These are phyloP conservation scores for Phrynocephalus guinanensis DNA, from an alignment of 2,797 vertebrate species.

Conservation along the genomic window DNA sequence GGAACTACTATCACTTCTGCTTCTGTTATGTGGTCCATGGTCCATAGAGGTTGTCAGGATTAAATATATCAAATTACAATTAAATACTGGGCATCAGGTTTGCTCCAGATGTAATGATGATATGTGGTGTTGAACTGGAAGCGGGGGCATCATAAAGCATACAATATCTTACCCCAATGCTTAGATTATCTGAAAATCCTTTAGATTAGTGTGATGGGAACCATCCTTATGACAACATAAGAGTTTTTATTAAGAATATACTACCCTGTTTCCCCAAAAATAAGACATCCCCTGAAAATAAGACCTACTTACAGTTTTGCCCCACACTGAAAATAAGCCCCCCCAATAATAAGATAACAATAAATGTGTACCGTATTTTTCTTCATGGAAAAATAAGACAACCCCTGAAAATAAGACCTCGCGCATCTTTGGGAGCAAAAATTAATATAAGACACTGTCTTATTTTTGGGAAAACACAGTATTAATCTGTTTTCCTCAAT, in stretches of 20 bases:
- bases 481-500: no score
- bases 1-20: background rate
- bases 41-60: background rate
- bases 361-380: no score
- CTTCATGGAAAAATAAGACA: no score
- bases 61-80: background rate
- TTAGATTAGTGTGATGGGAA: background rate
- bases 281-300: no score
- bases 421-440: no score
- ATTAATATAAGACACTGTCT: no score
- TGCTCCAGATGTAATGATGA: background rate
- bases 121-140: background rate
- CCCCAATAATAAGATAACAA: no score
- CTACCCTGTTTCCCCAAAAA: no score
- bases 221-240: background rate
- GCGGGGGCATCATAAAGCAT: background rate
- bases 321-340: no score
- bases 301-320: no score
- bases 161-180: background rate
- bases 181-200: background rate
- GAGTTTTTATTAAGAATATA: background rate
- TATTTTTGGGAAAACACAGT: no score
- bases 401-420: no score
- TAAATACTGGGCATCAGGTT: background rate
- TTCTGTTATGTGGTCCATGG: conserved; percentile 26